A percentile compares a stretch with the other conserved stretches of the same genome.
These are phyloP conservation scores for Anabas testudineus DNA, from an alignment of 2,797 vertebrate genomes.

Conservation along the genomic window DNA sequence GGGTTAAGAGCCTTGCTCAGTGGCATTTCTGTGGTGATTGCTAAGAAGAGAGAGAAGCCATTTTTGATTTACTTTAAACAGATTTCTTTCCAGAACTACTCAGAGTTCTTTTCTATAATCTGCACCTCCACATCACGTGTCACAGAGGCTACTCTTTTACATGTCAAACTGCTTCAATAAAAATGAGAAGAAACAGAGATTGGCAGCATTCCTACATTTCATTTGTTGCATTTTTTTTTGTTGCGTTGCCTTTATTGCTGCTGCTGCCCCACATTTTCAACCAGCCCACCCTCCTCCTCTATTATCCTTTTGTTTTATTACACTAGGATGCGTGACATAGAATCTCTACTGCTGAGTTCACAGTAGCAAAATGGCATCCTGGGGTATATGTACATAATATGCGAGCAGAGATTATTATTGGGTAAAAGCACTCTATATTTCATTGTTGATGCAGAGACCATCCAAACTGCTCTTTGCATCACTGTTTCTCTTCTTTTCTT, in stretches of 20 bases:
- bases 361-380: constrained; percentile 47
- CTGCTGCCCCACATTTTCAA: constrained; percentile 31
- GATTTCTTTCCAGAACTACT: constrained; percentile 1
- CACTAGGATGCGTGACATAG: constrained; percentile 26
- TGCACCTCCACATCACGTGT: constrained; percentile 11
- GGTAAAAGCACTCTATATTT: constrained; percentile 43
- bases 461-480: constrained; percentile 41
- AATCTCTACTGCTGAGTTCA: constrained; percentile 55
- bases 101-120: constrained; percentile 11
- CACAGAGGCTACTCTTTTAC: constrained; percentile 8
- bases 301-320: constrained; percentile 29
- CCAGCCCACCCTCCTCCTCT: constrained; percentile 33
- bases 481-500: constrained; percentile 18
- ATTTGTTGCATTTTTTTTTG: constrained; percentile 13
- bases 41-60: neutral
- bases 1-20: constrained; percentile 2
- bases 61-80: constrained; percentile 11
- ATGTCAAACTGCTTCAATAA: constrained; percentile 15
- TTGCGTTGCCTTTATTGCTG: constrained; percentile 22
- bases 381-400: constrained; percentile 61
- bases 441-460: constrained; percentile 45
- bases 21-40: neutral
- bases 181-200: neutral
- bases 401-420: constrained; percentile 69
- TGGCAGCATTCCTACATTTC: constrained; percentile 25